Evolutionary conservation across 2,113 vertebrate genomes (phyloP).

Genomic region (Tichodroma muraria): DNA sequence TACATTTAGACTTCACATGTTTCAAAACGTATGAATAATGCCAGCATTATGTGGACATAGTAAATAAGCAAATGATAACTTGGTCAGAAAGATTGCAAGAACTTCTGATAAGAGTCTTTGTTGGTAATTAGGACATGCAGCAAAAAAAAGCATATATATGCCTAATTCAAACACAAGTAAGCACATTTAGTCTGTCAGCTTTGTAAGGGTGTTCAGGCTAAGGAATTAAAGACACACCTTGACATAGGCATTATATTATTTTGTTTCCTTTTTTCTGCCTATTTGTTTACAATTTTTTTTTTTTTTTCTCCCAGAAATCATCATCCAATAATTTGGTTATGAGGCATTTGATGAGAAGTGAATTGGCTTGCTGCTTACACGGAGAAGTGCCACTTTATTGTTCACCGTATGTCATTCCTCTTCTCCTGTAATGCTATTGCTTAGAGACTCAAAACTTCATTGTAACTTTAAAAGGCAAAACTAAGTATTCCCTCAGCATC

Average conservation of each 20-base stretch:
- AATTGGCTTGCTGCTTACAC: not conserved
- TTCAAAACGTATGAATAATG: not conserved
- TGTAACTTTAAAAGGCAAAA: not conserved
- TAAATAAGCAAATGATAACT: not conserved
- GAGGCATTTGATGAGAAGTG: not conserved
- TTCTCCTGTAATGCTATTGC: not conserved
- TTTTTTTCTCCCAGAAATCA: not conserved
- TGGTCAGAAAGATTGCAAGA: not conserved
- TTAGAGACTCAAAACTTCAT: not conserved
- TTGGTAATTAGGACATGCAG: not conserved
- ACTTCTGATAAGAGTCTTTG: not conserved
- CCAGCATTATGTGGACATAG: not conserved
- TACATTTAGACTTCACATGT: not conserved
- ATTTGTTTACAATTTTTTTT: not conserved
- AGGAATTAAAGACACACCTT: not conserved
- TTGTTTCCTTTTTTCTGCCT: not conserved
- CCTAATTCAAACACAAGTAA: not conserved
- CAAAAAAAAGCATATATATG: not conserved
- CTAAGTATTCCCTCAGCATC: not conserved
- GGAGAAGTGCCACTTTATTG: not conserved
- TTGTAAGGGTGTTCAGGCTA: not conserved
- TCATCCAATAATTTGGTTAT: not conserved
- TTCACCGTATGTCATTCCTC: not conserved
- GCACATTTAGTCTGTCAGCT: fast-evolving
- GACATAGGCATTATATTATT: not conserved